These are phyloP conservation scores for Alexandromys fortis DNA, from an alignment of 2,113 vertebrate genomes.

Conservation along the genomic window DNA sequence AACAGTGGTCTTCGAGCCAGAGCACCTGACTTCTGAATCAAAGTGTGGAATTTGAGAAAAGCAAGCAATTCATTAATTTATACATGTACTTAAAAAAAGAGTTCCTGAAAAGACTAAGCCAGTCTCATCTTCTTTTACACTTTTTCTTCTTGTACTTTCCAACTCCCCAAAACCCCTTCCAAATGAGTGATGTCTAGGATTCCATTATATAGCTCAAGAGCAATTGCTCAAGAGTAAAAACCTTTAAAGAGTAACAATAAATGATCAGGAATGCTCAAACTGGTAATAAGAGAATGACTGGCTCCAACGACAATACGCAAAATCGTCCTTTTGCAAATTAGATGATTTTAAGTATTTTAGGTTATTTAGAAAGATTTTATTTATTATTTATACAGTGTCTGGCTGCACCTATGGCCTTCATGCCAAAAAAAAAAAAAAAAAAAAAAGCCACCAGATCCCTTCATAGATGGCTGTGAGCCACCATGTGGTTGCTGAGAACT, in stretches of 20 bases:
- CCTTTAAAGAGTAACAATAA: not conserved
- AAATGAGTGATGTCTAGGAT: not conserved
- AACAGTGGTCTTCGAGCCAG: conserved; percentile 16
- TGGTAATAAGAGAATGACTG: not conserved
- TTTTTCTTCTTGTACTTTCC: not conserved
- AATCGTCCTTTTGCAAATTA: not conserved
- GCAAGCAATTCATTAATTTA: not conserved
- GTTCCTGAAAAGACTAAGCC: not conserved
- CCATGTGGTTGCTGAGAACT: too few relatives aligned
- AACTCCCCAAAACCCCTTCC: not conserved
- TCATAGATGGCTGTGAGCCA: too few relatives aligned
- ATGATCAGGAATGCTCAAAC: conserved; percentile 9
- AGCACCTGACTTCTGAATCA: not conserved
- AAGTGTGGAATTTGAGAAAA: conserved; percentile 7
- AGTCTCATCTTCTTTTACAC: not conserved
- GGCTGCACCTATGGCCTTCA: too few relatives aligned
- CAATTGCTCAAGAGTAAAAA: not conserved
- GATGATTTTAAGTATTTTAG: not conserved
- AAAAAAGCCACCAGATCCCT: too few relatives aligned
- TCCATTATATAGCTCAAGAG: not conserved
- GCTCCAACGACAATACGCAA: not conserved
- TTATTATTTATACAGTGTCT: too few relatives aligned
- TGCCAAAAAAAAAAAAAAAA: too few relatives aligned
- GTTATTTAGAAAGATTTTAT: too few relatives aligned
- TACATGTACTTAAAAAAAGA: not conserved